A percentile compares a stretch with the other conserved stretches of the same genome.
Conservation (phyloP, 2,113 vertebrate species). For the Callocephalon fimbriatum region DNA sequence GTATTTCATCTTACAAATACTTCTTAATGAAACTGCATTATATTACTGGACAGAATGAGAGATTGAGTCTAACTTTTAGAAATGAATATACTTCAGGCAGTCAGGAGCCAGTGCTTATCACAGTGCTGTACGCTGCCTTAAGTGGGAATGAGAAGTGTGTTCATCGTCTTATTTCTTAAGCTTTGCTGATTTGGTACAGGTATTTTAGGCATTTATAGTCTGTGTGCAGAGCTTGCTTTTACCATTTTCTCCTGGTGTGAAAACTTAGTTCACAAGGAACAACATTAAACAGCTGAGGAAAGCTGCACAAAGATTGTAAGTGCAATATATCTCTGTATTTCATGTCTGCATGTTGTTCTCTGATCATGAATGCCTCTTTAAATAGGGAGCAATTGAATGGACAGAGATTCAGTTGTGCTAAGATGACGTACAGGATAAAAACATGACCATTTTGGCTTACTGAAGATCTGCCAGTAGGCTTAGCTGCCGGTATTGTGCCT, state of each 20-base stretch:
- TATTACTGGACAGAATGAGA: not conserved
- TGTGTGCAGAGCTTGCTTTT: not conserved
- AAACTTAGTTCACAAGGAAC: not conserved
- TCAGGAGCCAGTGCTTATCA: not conserved
- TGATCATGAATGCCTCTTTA: not conserved
- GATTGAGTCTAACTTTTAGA: not conserved
- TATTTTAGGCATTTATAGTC: not conserved
- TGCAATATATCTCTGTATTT: not conserved
- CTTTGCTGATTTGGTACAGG: not conserved
- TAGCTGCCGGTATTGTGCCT: not conserved
- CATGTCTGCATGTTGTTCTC: not conserved
- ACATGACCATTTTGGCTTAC: not conserved
- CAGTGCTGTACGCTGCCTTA: rapidly evolving
- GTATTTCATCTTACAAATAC: not conserved
- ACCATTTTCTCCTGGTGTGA: not conserved
- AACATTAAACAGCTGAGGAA: not conserved
- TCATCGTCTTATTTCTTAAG: not conserved
- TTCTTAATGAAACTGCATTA: not conserved
- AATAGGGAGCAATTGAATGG: not conserved
- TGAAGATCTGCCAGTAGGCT: not conserved
- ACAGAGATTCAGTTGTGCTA: not conserved
- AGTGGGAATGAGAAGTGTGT: not conserved
- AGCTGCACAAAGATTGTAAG: not conserved
- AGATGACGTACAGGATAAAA: not conserved
- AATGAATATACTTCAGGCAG: rapidly evolving